A percentile compares a stretch with the other conserved stretches of the same genome.
Conservation (phyloP, 1,140 invertebrate genomes). For the Cotesia glomerata region DNA sequence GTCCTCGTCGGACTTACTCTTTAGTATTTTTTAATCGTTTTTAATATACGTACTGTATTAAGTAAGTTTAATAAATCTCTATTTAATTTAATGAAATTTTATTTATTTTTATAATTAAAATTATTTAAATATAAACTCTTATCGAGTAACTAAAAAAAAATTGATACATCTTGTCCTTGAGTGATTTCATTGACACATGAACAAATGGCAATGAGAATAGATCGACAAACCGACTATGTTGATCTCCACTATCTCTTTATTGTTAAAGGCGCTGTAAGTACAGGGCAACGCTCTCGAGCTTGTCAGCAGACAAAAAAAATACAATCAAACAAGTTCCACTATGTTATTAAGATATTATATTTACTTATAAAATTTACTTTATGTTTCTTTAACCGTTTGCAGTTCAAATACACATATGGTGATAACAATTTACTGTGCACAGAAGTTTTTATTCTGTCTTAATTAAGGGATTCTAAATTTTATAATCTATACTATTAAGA, state of each 20-base stretch:
- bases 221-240: constrained; percentile 28
- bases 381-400: not conserved
- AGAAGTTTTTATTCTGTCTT: no score
- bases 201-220: constrained; percentile 41
- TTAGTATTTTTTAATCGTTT: not conserved
- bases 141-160: not conserved
- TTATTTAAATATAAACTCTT: not conserved
- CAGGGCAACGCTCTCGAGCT: constrained; percentile 47
- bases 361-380: not conserved
- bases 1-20: constrained; percentile 34
- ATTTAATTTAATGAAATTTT: constrained; percentile 20
- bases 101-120: not conserved
- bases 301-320: constrained; percentile 37
- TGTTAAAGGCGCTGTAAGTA: constrained; percentile 42
- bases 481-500: no score
- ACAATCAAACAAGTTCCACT: not conserved
- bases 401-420: not conserved
- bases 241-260: constrained; percentile 44
- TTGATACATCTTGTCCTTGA: not conserved
- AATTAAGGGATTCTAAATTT: no score
- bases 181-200: not conserved
- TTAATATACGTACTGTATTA: constrained; percentile 24
- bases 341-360: not conserved
- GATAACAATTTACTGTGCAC: no score
- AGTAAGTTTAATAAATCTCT: not conserved